phyloP scores from a whole-genome alignment of 2,888 invertebrate species.

The Syritta pipiens region DNA sequence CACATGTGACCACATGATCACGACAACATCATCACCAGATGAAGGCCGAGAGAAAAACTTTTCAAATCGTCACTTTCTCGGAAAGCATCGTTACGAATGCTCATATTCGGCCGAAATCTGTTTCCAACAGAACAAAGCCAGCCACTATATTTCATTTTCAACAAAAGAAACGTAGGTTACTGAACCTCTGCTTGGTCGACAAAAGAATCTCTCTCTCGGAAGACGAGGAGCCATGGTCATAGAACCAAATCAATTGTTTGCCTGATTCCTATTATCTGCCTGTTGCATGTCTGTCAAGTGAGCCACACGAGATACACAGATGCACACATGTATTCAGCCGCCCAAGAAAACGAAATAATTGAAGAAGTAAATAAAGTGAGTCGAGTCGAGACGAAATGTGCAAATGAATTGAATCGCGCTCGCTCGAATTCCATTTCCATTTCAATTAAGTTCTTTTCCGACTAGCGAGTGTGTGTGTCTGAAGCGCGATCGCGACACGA shows the following conservation, averaged over 20 bases:
- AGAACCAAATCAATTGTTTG: slow-evolving; percentile 54
- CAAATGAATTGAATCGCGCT: slow-evolving; percentile 60
- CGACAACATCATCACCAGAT: too few relatives aligned
- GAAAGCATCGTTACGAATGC: too few relatives aligned
- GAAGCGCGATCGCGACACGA: slow-evolving; percentile 40
- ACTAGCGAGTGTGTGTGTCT: slow-evolving; percentile 21
- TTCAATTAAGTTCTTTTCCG: slow-evolving; percentile 67
- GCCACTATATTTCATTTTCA: too few relatives aligned
- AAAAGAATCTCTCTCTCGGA: neutral
- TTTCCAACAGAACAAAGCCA: too few relatives aligned
- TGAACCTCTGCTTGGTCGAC: too few relatives aligned
- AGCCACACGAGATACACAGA: neutral
- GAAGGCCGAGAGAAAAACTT: too few relatives aligned
- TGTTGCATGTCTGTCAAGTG: slow-evolving; percentile 23
- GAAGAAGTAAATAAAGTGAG: slow-evolving; percentile 56
- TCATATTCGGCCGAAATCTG: too few relatives aligned
- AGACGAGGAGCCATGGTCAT: slow-evolving; percentile 9
- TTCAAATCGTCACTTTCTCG: too few relatives aligned
- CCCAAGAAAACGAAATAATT: slow-evolving; percentile 57
- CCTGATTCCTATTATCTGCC: slow-evolving; percentile 26
- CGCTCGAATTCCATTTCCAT: slow-evolving; percentile 59
- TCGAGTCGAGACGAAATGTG: slow-evolving; percentile 53
- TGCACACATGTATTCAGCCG: slow-evolving; percentile 15
- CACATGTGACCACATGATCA: too few relatives aligned
- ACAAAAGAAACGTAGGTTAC: too few relatives aligned